A percentile compares a stretch with the other conserved stretches of the same genome.
phyloP scores from a whole-genome alignment of 2,888 invertebrate genomes.

The Tillus elongatus region DNA sequence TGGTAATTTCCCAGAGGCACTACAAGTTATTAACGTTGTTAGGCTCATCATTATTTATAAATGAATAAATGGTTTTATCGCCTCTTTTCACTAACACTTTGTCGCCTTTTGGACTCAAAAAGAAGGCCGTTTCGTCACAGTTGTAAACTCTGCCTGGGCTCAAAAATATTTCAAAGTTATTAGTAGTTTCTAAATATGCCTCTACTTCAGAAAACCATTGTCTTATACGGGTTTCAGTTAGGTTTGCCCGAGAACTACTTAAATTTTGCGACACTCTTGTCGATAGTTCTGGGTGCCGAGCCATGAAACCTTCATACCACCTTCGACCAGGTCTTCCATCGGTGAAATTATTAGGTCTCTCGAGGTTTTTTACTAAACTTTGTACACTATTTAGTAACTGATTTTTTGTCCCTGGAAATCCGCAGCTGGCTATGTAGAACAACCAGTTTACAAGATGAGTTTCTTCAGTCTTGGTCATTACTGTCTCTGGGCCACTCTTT shows the following conservation, averaged over 20 bases:
- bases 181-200: constrained; percentile 10
- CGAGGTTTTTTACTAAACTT: constrained; percentile 27
- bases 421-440: constrained; percentile 21
- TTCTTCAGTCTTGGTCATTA: no score
- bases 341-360: constrained; percentile 24
- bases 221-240: constrained; percentile 25
- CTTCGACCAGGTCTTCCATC: constrained; percentile 30
- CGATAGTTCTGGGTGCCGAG: no score
- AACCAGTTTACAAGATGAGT: no score
- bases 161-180: constrained; percentile 10
- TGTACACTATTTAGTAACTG: constrained; percentile 29
- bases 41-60: constrained; percentile 13
- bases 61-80: not conserved
- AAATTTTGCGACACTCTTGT: constrained; percentile 28
- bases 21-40: constrained; percentile 24
- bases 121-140: constrained; percentile 19
- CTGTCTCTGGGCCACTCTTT: no score
- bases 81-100: not conserved
- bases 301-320: no score
- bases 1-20: constrained; percentile 22
- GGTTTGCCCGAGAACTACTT: constrained; percentile 21
- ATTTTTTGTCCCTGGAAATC: constrained; percentile 30
- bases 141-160: constrained; percentile 14
- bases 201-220: constrained; percentile 23
- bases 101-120: constrained; percentile 15